Base-by-base conservation (phyloP, 2,113 vertebrate species). In the Otus sunia region DNA sequence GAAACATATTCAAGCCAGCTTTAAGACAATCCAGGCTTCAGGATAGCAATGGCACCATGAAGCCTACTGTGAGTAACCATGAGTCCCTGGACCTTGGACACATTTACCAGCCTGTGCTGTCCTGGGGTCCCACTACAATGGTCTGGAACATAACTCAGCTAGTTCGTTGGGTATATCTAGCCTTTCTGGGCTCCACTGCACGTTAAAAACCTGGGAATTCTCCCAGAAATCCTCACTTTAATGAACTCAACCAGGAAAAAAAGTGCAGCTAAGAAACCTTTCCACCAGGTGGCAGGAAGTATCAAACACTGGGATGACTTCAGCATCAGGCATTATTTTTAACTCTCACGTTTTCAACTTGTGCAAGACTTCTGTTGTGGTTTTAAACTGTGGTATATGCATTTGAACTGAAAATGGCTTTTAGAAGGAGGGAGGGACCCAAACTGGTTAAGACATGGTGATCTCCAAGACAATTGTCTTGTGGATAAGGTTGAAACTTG, bases 201-300 rank as follows among this genome's bases (percentile, higher is more conserved):
- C 25, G 6, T 37, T 50, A 17, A 32, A 77, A 45, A 30, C 4
- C 0, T 9, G 9, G 5, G 20, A 55, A 68, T 73, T 87, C 15
- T 85, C 59, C 3, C n/a, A 83, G 53, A 41, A 92, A 66, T 56
- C 12, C 14, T 58, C 60, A 63, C 29, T 79, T 67, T 32, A 76
- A 39, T n/a, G 15, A 79, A 26, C 9, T 69, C 10, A 39, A 5
- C 11, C 5, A 72, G 75, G 34, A 66, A 9, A 72, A 72, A 94
- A 75, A 53, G 12, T 50, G 49, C 32, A 64, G 17, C 58, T 75
- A 53, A 78, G 32, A 88, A 86, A 60, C 12, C 10, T 88, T 93
- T 73, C 87, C 78, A 90, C 69, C 62, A 92, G 62, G 85, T 95
- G 90, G 71, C 74, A 94, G 87, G 81, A 85, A 62, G 22, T 53